Base-by-base conservation (phyloP, 2,888 invertebrate species). In the Sinelater perroti region DNA sequence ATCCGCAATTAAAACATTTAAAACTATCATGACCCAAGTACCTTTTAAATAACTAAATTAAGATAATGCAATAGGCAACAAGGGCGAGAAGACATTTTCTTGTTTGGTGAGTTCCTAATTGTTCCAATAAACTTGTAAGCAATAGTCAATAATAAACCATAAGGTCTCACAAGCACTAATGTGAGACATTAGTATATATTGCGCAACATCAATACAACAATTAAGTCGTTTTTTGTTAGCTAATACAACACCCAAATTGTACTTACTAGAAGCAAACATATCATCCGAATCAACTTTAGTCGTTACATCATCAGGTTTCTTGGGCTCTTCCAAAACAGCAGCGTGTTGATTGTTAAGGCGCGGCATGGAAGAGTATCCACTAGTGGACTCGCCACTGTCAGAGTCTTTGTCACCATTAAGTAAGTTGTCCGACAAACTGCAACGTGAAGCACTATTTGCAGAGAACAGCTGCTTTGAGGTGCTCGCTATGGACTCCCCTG, bases 301-400 rank as follows among this genome's bases (percentile, higher is more conserved):
- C 20, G 56, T 53, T 49, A 56, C 61, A 17, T 55, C 30, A n/a
- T 47, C 51, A n/a, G 11, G 18, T 45, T 44, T 61, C 44, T 58
- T 61, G 33, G 36, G 42, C 8, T 62, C 58, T 55, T 40, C 26
- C 33, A 52, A 28, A 26, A 30, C 31, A 16, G 18, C 49, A 40
- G 35, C 20, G 49, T 74, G 74, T 60, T 73, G 74, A 49, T 73
- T 72, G 13, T 71, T 72, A 50, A 74, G 65, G 40, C 69, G 67
- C 42, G 67, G 77, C 46, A 82, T 75, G n/a, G 83, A 83, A 55
- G 83, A 83, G 67, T 82, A 83, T 17, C 82, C 83, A 72, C 83
- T 84, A 8, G 83, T 83, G 45, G 83, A 83, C 67, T 83, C 83
- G 62, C 83, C 82, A 63, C 82, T 83, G 67, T 83, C 82, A 13